phyloP scores from a whole-genome alignment of 2,888 invertebrate species.

The Teleiodes luculella region DNA sequence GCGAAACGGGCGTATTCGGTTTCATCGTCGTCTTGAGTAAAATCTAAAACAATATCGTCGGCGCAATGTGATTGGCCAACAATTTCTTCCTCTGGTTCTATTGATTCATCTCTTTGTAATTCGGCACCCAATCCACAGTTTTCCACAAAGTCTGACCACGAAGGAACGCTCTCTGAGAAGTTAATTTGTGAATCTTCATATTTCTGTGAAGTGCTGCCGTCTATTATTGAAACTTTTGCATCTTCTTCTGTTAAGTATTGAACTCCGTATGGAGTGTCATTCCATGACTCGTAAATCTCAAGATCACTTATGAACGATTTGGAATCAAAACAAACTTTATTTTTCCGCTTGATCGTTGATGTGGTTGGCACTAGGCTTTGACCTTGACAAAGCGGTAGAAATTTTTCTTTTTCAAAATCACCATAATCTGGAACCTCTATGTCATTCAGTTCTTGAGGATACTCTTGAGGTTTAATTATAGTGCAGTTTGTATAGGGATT shows the following conservation, averaged over 20 bases:
- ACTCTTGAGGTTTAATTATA: slow-evolving; percentile 26
- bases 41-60: slow-evolving; percentile 33
- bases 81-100: slow-evolving; percentile 39
- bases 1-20: slow-evolving; percentile 57
- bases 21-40: slow-evolving; percentile 41
- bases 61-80: slow-evolving; percentile 38
- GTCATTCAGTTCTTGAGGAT: slow-evolving; percentile 39
- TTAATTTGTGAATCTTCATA: slow-evolving; percentile 21
- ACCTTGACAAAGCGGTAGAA: slow-evolving; percentile 33
- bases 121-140: slow-evolving; percentile 44
- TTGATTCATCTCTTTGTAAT: slow-evolving; percentile 39
- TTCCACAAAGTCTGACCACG: slow-evolving; percentile 60
- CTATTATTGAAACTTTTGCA: slow-evolving; percentile 12
- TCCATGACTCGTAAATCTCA: slow-evolving; percentile 50
- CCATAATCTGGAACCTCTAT: slow-evolving; percentile 54
- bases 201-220: neutral
- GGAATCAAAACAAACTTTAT: slow-evolving; percentile 47
- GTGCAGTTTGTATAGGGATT: slow-evolving; percentile 25
- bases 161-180: slow-evolving; percentile 33
- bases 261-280: slow-evolving; percentile 62
- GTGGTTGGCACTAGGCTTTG: slow-evolving; percentile 36
- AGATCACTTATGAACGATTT: slow-evolving; percentile 37
- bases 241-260: slow-evolving; percentile 37
- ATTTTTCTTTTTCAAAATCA: slow-evolving; percentile 53
- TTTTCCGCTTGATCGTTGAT: slow-evolving; percentile 54